phyloP scores from a whole-genome alignment of 2,797 vertebrate species.

The Pseudochirops corinnae region DNA sequence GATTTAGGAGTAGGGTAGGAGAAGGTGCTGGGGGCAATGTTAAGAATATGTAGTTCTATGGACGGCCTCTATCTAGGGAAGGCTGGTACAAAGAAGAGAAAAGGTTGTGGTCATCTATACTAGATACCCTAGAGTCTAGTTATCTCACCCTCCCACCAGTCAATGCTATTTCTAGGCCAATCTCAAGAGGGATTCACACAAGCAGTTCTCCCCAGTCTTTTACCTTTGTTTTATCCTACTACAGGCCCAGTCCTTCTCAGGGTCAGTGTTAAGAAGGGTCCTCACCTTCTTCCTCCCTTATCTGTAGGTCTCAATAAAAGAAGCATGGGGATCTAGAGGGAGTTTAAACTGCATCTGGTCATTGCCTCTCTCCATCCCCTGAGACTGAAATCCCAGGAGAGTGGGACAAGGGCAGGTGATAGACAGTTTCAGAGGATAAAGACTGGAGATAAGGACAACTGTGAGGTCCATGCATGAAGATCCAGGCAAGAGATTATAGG shows the following conservation, averaged over 20 bases:
- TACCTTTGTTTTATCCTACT: conserved; percentile 14
- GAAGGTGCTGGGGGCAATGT: not conserved
- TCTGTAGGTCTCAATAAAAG: not conserved
- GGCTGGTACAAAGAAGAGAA: not conserved
- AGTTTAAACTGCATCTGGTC: not conserved
- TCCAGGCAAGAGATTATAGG: not conserved
- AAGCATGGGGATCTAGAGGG: not conserved
- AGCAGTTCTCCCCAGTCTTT: conserved; percentile 32
- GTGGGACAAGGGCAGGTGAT: not conserved
- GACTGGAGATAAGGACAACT: not conserved
- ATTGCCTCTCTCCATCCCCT: conserved; percentile 35
- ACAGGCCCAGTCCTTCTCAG: conserved; percentile 30
- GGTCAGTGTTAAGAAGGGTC: not conserved
- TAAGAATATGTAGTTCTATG: not conserved
- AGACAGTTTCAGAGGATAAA: not conserved
- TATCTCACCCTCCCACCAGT: not conserved
- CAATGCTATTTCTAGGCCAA: not conserved
- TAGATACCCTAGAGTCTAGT: too few relatives aligned
- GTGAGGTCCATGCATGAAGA: not conserved
- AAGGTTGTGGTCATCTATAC: not conserved
- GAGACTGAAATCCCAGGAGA: not conserved
- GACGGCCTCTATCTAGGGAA: not conserved
- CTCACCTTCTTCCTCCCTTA: conserved; percentile 10
- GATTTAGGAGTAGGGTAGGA: not conserved
- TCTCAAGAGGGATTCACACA: conserved; percentile 12